These are phyloP conservation scores for Napeogenes sylphis DNA, from an alignment of 2,888 invertebrate species.

Conservation along the genomic window DNA sequence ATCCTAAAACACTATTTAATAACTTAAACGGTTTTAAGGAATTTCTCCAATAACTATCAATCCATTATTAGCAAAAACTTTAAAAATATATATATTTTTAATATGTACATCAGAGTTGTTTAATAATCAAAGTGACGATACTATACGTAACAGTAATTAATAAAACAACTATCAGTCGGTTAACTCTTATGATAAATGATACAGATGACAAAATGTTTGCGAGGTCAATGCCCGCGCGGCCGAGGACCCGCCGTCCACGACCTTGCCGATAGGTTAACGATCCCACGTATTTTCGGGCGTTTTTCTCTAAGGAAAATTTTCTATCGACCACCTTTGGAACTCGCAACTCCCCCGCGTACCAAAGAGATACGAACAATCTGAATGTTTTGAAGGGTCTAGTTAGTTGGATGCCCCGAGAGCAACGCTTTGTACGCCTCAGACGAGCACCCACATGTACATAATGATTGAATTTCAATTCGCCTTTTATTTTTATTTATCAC, in stretches of 20 bases:
- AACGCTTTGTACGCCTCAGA: constrained; percentile 49
- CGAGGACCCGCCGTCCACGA: constrained; percentile 60
- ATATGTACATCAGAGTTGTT: too few relatives aligned
- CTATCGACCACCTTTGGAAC: constrained; percentile 48
- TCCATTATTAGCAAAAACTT: neutral
- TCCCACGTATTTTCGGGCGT: constrained; percentile 62
- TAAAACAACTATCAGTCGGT: neutral
- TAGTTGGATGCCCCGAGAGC: constrained; percentile 47
- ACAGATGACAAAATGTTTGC: constrained; percentile 45
- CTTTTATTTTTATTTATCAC: constrained; percentile 36
- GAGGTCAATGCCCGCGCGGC: constrained; percentile 47
- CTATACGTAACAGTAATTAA: too few relatives aligned
- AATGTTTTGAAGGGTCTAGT: constrained; percentile 34
- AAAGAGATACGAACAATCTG: constrained; percentile 5
- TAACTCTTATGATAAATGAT: constrained; percentile 26
- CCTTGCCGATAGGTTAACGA: constrained; percentile 60
- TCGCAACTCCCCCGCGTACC: constrained; percentile 31
- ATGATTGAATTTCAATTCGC: constrained; percentile 33
- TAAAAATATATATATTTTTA: too few relatives aligned
- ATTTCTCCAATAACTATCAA: neutral
- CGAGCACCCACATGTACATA: constrained; percentile 42
- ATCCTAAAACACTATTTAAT: neutral
- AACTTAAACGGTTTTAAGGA: neutral
- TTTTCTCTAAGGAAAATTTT: constrained; percentile 70
- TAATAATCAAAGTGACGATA: too few relatives aligned